These are phyloP conservation scores for Lamprologus sp. DNA, from an alignment of 2,113 vertebrate genomes.

Conservation along the genomic window DNA sequence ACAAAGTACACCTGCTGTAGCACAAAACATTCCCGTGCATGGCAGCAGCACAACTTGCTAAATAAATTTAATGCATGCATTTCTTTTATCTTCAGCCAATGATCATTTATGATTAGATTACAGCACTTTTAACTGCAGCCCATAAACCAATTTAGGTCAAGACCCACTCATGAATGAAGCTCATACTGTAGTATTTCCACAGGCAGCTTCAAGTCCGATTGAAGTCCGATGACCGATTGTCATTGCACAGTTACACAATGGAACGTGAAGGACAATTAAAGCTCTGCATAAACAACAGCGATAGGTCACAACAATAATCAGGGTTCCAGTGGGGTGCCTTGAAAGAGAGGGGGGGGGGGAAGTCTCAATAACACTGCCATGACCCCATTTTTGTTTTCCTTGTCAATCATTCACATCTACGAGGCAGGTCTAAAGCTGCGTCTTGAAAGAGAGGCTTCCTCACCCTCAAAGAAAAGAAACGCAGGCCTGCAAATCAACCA, in stretches of 20 bases:
- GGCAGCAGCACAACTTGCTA: neutral
- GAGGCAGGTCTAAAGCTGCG: neutral
- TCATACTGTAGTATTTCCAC: neutral
- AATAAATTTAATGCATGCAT: neutral
- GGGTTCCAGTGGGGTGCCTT: neutral
- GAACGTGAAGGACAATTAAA: constrained; percentile 41
- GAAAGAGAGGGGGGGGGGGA: neutral
- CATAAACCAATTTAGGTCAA: constrained; percentile 31
- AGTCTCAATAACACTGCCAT: neutral
- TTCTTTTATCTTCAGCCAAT: neutral
- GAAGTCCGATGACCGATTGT: neutral
- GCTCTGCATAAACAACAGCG: constrained; percentile 31
- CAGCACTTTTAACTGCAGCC: constrained; percentile 1
- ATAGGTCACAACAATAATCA: neutral
- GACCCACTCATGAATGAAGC: constrained; percentile 16
- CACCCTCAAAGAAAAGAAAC: neutral
- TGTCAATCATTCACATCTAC: constrained; percentile 35
- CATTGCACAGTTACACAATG: constrained; percentile 1
- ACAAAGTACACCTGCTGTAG: neutral
- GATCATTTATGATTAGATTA: neutral
- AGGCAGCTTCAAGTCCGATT: neutral
- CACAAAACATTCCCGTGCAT: neutral
- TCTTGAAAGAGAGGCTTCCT: neutral
- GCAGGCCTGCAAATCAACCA: neutral
- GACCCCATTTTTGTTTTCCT: constrained; percentile 26